Conservation (phyloP, 2,888 invertebrate species). For the Pandemis heparana region DNA sequence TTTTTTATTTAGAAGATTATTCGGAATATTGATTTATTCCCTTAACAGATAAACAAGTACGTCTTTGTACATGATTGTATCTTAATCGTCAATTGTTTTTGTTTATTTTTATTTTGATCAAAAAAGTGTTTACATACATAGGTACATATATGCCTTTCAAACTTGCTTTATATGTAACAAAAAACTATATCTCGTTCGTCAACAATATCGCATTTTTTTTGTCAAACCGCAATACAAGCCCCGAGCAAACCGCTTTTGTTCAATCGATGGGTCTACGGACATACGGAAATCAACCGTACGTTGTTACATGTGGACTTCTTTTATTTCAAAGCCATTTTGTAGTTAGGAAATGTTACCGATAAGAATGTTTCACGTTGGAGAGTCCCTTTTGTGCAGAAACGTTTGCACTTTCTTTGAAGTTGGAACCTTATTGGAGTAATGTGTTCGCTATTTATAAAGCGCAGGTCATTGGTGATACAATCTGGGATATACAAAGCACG, state of each 20-base stretch:
- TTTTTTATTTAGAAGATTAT: no score
- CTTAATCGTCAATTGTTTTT: no score
- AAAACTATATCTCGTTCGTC: not conserved
- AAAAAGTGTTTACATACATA: no score
- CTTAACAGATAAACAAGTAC: no score
- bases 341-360: constrained; percentile 53
- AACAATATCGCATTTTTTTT: not conserved
- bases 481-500: not conserved
- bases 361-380: constrained; percentile 63
- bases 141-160: no score
- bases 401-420: constrained; percentile 55
- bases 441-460: constrained; percentile 42
- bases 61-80: no score
- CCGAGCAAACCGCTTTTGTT: constrained; percentile 56
- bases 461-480: not conserved
- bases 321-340: constrained; percentile 20
- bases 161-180: no score
- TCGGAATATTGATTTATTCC: no score
- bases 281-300: constrained; percentile 49
- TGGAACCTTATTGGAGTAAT: constrained; percentile 45
- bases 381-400: constrained; percentile 57
- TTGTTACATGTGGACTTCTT: constrained; percentile 32
- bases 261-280: constrained; percentile 53
- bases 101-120: no score
- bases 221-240: constrained; percentile 54